Conservation (phyloP, 2,888 invertebrate genomes). For the Monoplex corrugatus region DNA sequence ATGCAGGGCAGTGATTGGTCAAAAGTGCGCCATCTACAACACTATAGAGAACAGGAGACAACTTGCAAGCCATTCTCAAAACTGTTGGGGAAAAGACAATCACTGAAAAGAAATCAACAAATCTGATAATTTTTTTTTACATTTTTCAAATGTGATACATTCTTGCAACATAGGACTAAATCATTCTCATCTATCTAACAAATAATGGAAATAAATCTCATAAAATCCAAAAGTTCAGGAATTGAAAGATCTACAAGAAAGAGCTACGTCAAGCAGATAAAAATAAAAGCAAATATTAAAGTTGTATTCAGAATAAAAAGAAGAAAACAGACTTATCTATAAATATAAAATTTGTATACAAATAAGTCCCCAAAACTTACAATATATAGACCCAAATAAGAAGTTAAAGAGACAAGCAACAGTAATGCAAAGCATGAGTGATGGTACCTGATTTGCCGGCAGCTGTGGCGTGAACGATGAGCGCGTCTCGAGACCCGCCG, state of each 20-base stretch:
- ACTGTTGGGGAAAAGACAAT: not conserved
- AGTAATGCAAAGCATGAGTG: not conserved
- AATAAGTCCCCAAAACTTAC: not conserved
- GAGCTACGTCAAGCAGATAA: not conserved
- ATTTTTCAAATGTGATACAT: too few species aligned
- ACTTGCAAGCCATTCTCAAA: constrained; percentile 35
- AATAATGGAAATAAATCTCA: too few species aligned
- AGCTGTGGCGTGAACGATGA: constrained; percentile 97
- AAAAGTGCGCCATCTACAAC: constrained; percentile 46
- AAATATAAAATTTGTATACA: too few species aligned
- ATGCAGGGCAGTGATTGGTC: constrained; percentile 49
- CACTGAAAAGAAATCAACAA: not conserved
- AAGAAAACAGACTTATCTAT: not conserved
- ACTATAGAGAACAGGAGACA: constrained; percentile 26
- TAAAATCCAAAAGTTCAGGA: too few species aligned
- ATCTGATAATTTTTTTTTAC: too few species aligned
- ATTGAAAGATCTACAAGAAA: too few species aligned
- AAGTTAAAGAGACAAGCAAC: not conserved
- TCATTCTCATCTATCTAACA: not conserved
- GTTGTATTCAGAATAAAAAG: not conserved
- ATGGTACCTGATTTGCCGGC: constrained; percentile 89
- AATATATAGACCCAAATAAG: too few species aligned
- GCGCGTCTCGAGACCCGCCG: constrained; percentile 95
- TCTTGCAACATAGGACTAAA: too few species aligned
- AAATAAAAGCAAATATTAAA: not conserved